Percentiles rank a stretch among this genome's conserved stretches.
These are phyloP conservation scores for Popillia japonica DNA, from an alignment of 1,140 invertebrate genomes.

Conservation along the genomic window DNA sequence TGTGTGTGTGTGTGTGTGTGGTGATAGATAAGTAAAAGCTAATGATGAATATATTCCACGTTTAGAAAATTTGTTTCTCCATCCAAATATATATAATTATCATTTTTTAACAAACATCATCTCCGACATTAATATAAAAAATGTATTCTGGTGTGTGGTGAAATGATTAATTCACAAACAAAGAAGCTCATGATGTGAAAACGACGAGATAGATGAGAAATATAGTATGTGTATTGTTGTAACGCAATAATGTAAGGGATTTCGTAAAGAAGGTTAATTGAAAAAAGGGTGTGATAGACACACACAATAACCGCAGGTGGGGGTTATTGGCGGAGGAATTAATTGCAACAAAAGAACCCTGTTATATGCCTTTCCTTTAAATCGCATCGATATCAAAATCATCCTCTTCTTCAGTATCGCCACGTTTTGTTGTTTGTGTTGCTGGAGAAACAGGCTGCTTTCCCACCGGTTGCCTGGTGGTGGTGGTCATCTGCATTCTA, in stretches of 20 bases:
- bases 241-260: not conserved
- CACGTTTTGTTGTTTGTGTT: conserved; percentile 64
- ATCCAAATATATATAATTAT: conserved; percentile 29
- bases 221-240: conserved; percentile 13
- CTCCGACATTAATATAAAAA: conserved; percentile 13
- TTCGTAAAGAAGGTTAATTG: conserved; percentile 10
- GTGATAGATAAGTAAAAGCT: conserved; percentile 41
- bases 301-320: conserved; percentile 8
- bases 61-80: conserved; percentile 33
- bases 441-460: conserved; percentile 60
- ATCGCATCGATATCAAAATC: conserved; percentile 92
- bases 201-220: conserved; percentile 23
- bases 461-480: conserved; percentile 71
- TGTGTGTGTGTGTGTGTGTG: too few species aligned
- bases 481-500: conserved; percentile 80
- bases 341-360: conserved; percentile 34
- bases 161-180: conserved; percentile 38
- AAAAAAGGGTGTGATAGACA: conserved; percentile 7
- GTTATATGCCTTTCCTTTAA: conserved; percentile 63
- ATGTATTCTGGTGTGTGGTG: not conserved
- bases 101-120: conserved; percentile 20
- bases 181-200: not conserved
- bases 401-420: conserved; percentile 78
- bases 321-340: not conserved
- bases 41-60: conserved; percentile 35